These are phyloP conservation scores for Sciurus vulgaris DNA, from an alignment of 2,797 vertebrate genomes.

Conservation along the genomic window DNA sequence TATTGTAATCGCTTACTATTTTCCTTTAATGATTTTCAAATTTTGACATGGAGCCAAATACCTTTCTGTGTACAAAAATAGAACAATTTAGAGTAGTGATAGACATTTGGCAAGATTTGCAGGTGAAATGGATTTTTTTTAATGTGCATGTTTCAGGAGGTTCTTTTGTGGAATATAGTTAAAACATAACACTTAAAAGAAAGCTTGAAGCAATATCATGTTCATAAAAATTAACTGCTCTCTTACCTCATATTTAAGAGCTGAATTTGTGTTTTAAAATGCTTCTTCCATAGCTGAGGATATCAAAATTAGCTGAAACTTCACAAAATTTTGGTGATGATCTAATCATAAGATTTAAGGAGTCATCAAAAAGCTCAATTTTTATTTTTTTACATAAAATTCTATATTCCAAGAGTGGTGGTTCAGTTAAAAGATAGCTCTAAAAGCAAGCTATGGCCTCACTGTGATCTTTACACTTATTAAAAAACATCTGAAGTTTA, in stretches of 20 bases:
- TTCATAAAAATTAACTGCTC: slow-evolving; percentile 78
- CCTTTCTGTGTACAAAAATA: slow-evolving; percentile 66
- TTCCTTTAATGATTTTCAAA: slow-evolving; percentile 76
- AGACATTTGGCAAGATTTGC: slow-evolving; percentile 71
- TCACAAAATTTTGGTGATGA: slow-evolving; percentile 59
- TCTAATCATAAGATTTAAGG: slow-evolving; percentile 42
- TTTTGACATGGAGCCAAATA: slow-evolving; percentile 73
- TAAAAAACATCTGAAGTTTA: background rate
- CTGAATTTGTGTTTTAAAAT: slow-evolving; percentile 68
- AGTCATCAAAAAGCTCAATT: slow-evolving; percentile 31
- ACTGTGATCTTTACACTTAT: background rate
- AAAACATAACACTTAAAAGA: slow-evolving; percentile 60
- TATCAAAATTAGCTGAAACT: slow-evolving; percentile 46
- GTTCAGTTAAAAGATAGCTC: background rate
- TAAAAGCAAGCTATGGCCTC: background rate
- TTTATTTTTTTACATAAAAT: slow-evolving; percentile 53
- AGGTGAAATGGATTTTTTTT: slow-evolving; percentile 65
- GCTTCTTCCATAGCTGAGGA: slow-evolving; percentile 20
- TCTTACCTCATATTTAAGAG: slow-evolving; percentile 18
- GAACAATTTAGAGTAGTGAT: slow-evolving; percentile 70
- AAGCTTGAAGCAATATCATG: slow-evolving; percentile 65
- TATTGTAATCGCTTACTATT: slow-evolving; percentile 72
- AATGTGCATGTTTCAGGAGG: slow-evolving; percentile 31
- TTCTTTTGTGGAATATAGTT: slow-evolving; percentile 61
- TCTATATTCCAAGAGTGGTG: slow-evolving; percentile 7